These are phyloP conservation scores for Synanceia verrucosa DNA, from an alignment of 2,797 vertebrate species.

Conservation along the genomic window DNA sequence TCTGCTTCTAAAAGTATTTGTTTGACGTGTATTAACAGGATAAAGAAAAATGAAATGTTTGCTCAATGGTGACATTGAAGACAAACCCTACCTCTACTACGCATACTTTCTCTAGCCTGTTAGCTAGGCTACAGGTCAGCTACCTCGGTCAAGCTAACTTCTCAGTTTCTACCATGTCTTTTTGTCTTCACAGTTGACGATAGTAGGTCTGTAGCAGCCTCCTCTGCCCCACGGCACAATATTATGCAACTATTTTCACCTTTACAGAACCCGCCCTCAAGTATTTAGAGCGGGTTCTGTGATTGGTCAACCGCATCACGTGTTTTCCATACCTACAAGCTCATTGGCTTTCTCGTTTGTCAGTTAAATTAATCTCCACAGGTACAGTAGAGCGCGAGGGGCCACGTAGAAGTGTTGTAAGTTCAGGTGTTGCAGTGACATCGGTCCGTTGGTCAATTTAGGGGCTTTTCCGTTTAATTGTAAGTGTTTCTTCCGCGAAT, in stretches of 20 bases:
- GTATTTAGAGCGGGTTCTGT: too few species aligned
- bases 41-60: not conserved
- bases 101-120: not conserved
- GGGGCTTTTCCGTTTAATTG: not conserved
- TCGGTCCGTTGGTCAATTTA: not conserved
- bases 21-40: not conserved
- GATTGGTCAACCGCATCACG: conserved; percentile 51
- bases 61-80: not conserved
- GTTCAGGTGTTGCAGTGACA: not conserved
- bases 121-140: not conserved
- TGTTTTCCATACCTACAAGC: accelerated
- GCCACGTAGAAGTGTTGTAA: conserved; percentile 24
- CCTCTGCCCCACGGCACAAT: not conserved
- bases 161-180: not conserved
- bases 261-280: conserved; percentile 26
- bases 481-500: conserved; percentile 21
- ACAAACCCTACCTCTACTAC: not conserved
- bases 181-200: conserved; percentile 36
- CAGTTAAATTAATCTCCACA: conserved; percentile 11
- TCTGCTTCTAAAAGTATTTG: not conserved
- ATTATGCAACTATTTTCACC: conserved; percentile 49
- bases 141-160: not conserved
- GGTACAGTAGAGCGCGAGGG: not conserved
- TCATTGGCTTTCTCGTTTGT: conserved; percentile 47
- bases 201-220: not conserved